These are phyloP conservation scores for Halcyon chelicuti DNA, from an alignment of 2,797 vertebrate species.

Conservation along the genomic window DNA sequence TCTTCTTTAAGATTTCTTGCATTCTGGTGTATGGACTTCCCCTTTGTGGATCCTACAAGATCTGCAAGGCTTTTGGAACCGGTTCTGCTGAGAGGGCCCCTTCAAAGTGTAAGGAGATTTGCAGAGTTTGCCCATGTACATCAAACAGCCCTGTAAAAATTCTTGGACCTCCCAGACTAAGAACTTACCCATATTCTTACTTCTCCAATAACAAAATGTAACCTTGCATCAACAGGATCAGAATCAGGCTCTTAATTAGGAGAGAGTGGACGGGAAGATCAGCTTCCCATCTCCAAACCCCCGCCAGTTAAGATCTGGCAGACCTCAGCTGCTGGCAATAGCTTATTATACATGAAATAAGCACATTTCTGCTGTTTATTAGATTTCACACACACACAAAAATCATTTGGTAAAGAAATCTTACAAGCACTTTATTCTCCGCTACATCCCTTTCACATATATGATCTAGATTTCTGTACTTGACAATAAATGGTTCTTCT, in stretches of 20 bases:
- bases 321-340: not conserved
- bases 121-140: not conserved
- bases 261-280: constrained; percentile 12
- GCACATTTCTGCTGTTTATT: not conserved
- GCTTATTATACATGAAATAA: not conserved
- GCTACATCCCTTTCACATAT: not conserved
- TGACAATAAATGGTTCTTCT: not conserved
- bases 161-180: not conserved
- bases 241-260: not conserved
- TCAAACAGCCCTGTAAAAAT: not conserved
- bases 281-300: not conserved
- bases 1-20: not conserved
- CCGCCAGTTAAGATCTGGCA: not conserved
- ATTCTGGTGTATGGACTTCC: not conserved
- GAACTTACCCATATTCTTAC: not conserved
- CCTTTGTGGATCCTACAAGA: fast-evolving
- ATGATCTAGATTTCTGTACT: not conserved
- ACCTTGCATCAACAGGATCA: not conserved
- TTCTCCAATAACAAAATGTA: not conserved
- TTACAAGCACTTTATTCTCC: not conserved
- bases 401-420: not conserved
- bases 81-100: not conserved
- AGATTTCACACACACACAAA: not conserved
- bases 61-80: not conserved
- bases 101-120: not conserved